Evolutionary conservation across 2,888 invertebrate genomes (phyloP), one percentile per base, ranked within the genome.

Genomic region (Trissolcus japonicus): DNA sequence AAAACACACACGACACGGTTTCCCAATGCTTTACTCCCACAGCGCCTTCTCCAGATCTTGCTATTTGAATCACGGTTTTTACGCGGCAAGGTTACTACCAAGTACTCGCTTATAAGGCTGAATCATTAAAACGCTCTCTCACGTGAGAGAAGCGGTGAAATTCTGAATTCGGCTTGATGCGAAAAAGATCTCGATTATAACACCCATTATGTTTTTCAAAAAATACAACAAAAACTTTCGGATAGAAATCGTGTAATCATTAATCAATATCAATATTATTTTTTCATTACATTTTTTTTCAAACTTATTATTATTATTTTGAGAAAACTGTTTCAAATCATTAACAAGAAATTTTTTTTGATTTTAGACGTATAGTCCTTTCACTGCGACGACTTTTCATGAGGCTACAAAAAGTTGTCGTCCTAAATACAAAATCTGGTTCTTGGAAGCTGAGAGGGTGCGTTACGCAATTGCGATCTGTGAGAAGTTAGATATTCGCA

Each of bases 391-490:
- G 46, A 62, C 25, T 55, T 57, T 51, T 67, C 50, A 65, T 65
- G 57, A 65, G 56, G 63, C 35, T 1, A 51, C 54, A 76, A 76
- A 76, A 76, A 76, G 60, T 43, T 14, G 65, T 54, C 55, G 75
- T 68, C 68, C 75, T 63, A 62, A 61, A 62, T 75, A 63, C 17
- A 48, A 53, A 67, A 63, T 68, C 75, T 68, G 68, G 68, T 75
- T 63, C 51, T 55, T 16, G 4, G 9, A 35, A 19, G 14, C 29
- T n/a, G 21, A 11, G 35, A 59, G 56, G 41, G 19, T 29, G 46
- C 6, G 46, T 75, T 75, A 59, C 75, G 75, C 55, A 75, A 75
- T 53, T 19, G 7, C 50, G 4, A 62, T 11, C 19, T 56, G 16
- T 50, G 48, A 13, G 57, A 46, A 41, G 40, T 53, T 17, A n/a